Percentiles rank a stretch among this genome's conserved stretches.
These are phyloP conservation scores for Trachelus stipa DNA, from an alignment of 2,888 invertebrate genomes.

Conservation along the genomic window DNA sequence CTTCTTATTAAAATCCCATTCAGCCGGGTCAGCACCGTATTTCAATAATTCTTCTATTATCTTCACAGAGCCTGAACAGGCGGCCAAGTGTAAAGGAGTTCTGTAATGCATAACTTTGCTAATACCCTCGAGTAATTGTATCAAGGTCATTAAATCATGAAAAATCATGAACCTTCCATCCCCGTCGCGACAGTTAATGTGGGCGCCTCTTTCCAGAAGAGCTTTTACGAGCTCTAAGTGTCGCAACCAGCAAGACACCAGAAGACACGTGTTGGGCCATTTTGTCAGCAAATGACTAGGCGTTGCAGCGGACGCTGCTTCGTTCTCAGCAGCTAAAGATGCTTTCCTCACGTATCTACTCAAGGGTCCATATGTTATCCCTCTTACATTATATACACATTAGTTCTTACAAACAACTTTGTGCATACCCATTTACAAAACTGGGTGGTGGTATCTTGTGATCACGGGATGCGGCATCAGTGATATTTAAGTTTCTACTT, in stretches of 20 bases:
- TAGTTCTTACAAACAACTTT: not conserved
- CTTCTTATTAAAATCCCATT: constrained; percentile 78
- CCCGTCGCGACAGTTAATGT: constrained; percentile 75
- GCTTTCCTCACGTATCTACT: constrained; percentile 47
- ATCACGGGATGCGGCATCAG: constrained; percentile 19
- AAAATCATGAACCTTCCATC: constrained; percentile 72
- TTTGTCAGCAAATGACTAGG: constrained; percentile 66
- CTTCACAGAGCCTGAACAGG: constrained; percentile 79
- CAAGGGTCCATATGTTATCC: not conserved
- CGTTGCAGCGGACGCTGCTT: constrained; percentile 45
- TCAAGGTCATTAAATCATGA: constrained; percentile 45
- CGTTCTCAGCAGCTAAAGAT: constrained; percentile 47
- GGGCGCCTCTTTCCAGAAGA: constrained; percentile 71
- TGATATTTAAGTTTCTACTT: constrained; percentile 31
- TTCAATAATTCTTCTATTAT: constrained; percentile 79
- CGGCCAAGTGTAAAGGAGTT: constrained; percentile 82
- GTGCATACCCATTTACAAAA: constrained; percentile 41
- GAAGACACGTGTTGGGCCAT: constrained; percentile 69
- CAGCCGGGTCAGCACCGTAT: constrained; percentile 76
- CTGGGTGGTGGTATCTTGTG: constrained; percentile 32
- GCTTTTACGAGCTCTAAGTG: constrained; percentile 69
- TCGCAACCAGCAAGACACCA: constrained; percentile 75
- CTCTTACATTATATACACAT: not conserved
- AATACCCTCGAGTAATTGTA: constrained; percentile 2
- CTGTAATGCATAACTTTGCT: constrained; percentile 53